Percentiles rank a stretch among this genome's conserved stretches.
These are phyloP conservation scores for Pilophorus perplexus DNA, from an alignment of 2,888 invertebrate species.

Conservation along the genomic window DNA sequence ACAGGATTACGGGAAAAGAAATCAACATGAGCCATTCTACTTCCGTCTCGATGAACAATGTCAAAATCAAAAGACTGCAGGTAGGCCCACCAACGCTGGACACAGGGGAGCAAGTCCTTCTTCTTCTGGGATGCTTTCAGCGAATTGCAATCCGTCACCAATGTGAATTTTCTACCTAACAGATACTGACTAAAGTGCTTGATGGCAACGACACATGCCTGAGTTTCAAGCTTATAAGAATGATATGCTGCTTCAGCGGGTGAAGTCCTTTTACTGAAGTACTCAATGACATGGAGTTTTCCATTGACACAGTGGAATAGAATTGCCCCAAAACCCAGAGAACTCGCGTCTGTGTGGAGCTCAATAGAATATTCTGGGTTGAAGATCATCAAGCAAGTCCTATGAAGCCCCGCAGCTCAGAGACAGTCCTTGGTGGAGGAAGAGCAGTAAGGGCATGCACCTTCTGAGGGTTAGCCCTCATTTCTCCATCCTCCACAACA, in stretches of 20 bases:
- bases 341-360: slow-evolving; percentile 5
- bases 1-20: too few relatives aligned
- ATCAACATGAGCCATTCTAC: background rate
- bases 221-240: slow-evolving; percentile 10
- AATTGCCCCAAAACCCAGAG: slow-evolving; percentile 1
- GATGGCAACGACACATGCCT: background rate
- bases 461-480: too few relatives aligned
- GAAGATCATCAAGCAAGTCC: too few relatives aligned
- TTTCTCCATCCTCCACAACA: too few relatives aligned
- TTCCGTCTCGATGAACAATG: background rate
- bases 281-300: slow-evolving; percentile 1
- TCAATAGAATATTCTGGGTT: background rate
- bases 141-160: slow-evolving; percentile 13
- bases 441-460: too few relatives aligned
- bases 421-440: too few relatives aligned
- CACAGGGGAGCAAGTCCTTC: slow-evolving; percentile 1
- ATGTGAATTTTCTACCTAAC: background rate
- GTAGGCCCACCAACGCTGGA: background rate
- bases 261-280: background rate
- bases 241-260: background rate
- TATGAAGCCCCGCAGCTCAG: too few relatives aligned
- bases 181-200: background rate
- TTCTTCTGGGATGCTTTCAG: background rate
- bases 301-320: background rate
- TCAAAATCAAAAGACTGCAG: slow-evolving; percentile 4